Evolutionary conservation across 2,113 vertebrate species (phyloP).

Genomic region (Geococcyx californianus): DNA sequence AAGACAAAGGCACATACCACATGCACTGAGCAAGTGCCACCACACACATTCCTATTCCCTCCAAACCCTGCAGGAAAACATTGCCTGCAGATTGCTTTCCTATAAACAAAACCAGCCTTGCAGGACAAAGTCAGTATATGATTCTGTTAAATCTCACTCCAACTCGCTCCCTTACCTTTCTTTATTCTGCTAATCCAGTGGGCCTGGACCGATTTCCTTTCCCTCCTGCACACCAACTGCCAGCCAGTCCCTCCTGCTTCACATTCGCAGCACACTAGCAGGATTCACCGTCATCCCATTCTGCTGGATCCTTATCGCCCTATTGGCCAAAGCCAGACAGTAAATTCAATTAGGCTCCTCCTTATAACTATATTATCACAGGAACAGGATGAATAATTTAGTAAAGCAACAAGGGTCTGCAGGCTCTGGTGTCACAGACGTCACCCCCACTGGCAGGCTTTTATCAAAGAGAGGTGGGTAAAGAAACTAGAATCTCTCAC

Average conservation of each 20-base stretch:
- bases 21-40: conserved; percentile 5
- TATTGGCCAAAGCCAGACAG: conserved; percentile 67
- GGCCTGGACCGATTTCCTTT: neutral
- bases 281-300: conserved; percentile 63
- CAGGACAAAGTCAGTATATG: neutral
- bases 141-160: neutral
- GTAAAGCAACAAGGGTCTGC: conserved; percentile 43
- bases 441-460: neutral
- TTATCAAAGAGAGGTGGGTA: neutral
- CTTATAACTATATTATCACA: conserved; percentile 68
- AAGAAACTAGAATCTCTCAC: neutral
- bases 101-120: neutral
- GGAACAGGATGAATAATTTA: conserved; percentile 72
- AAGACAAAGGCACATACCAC: conserved; percentile 56
- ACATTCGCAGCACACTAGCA: conserved; percentile 66
- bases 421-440: conserved; percentile 47
- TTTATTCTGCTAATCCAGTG: neutral
- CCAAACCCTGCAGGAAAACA: neutral
- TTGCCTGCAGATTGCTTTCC: neutral
- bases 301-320: conserved; percentile 34
- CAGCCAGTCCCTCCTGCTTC: conserved; percentile 58
- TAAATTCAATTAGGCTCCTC: conserved; percentile 71
- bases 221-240: conserved; percentile 50
- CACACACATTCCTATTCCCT: neutral
- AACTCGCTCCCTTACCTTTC: conserved; percentile 49